Base-by-base conservation (phyloP, 1,140 invertebrate species). In the Drosophila sp. region DNA sequence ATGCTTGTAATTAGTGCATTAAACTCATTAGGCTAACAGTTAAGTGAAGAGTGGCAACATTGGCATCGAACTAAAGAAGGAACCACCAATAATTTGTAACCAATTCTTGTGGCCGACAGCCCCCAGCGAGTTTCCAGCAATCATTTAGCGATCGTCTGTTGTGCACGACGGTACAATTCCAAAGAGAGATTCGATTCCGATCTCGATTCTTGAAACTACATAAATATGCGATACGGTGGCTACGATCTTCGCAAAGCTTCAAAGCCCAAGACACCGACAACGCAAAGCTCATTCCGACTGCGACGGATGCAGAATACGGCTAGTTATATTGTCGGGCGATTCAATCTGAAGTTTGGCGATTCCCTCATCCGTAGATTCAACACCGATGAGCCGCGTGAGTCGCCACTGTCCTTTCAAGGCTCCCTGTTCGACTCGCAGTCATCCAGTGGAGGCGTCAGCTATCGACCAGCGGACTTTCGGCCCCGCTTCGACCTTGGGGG, bases 161-260 rank as follows among this genome's bases (percentile, higher is more conserved):
- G 59, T 38, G 36, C 56, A 43, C 70, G 18, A 21, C 63, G 63
- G 63, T 45, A 56, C 61, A 62, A 36, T 13, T 5, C n/a, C n/a
- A n/a, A n/a, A n/a, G 5, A 5, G 36, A 13, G 29, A 25, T 61
- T 43, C 18, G 46, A 57, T 25, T 7, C 32, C 11, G 32, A 32
- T 36, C 11, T 48, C 11, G 7, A 7, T 6, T 29, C 27, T 29
- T 6, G 3, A 6, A 29, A 29, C 4, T 29, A 4, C 13, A 50
- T 25, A 46, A 74, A 66, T 73, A 94, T 94, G 93, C 94, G 94
- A 86, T 92, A 94, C 92, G 93, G 93, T 78, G 94, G 93, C 91
- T 94, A 94, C 86, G 92, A 93, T 92, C 91, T 94, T 43, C 84
- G 92, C 69, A 93, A 93, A 89, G 93, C 92, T 58, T 93, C 93